A percentile compares a stretch with the other conserved stretches of the same genome.
These are phyloP conservation scores for Microcebus griseorufus DNA, from an alignment of 2,113 vertebrate species.

Conservation along the genomic window DNA sequence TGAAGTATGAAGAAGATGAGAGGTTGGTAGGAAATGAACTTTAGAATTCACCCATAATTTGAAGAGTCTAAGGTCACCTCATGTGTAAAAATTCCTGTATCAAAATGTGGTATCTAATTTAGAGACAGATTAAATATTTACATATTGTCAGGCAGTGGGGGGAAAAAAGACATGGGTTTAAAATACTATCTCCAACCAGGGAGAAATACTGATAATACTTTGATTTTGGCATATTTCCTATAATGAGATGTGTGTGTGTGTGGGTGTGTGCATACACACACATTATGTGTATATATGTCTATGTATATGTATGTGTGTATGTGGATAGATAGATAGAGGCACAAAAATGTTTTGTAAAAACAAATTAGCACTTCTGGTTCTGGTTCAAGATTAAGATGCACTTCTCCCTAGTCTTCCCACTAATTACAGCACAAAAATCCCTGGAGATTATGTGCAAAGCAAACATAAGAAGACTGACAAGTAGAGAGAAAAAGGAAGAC, in stretches of 20 bases:
- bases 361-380: not conserved
- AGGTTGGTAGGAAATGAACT: not conserved
- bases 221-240: not conserved
- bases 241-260: not conserved
- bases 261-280: not conserved
- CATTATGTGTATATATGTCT: not conserved
- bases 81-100: not conserved
- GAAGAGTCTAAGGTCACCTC: not conserved
- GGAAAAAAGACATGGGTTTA: not conserved
- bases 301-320: not conserved
- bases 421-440: not conserved
- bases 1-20: not conserved
- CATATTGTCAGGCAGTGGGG: not conserved
- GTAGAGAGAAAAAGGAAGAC: not conserved
- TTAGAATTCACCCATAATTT: not conserved
- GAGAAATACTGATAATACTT: not conserved
- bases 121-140: not conserved
- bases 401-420: not conserved
- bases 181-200: not conserved
- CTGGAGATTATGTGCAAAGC: not conserved
- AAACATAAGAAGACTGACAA: not conserved
- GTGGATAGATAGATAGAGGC: not conserved
- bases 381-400: not conserved
- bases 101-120: not conserved
- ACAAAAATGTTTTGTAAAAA: not conserved